These are phyloP conservation scores for Poeciliopsis infans DNA, from an alignment of 2,797 vertebrate genomes.

Conservation along the genomic window DNA sequence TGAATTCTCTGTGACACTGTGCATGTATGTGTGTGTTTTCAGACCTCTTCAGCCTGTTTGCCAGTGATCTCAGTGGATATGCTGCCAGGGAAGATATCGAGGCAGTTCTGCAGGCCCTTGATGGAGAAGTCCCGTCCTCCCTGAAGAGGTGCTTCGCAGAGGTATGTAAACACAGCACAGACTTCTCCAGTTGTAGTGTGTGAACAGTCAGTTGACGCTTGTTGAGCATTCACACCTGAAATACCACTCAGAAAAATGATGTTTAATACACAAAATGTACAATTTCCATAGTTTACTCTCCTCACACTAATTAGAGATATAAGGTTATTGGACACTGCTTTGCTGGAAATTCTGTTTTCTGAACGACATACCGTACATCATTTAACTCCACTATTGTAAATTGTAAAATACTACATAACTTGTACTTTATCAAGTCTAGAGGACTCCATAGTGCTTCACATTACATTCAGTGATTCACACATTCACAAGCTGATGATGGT, in stretches of 20 bases:
- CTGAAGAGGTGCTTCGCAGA: constrained; percentile 94
- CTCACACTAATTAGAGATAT: not conserved
- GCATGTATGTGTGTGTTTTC: constrained; percentile 15
- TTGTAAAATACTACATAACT: no score
- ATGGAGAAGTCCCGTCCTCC: constrained; percentile 92
- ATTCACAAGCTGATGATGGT: no score
- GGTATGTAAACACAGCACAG: constrained; percentile 75
- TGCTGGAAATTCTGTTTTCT: not conserved
- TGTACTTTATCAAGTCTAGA: no score
- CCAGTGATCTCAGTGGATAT: constrained; percentile 92
- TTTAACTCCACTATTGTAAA: no score
- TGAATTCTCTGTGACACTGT: constrained; percentile 8
- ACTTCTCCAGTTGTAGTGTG: not conserved
- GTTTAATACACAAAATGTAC: not conserved
- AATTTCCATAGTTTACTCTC: not conserved
- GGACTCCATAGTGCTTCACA: no score
- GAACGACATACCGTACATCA: not conserved
- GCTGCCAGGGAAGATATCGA: constrained; percentile 96
- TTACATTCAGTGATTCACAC: no score
- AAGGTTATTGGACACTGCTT: not conserved
- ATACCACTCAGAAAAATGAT: not conserved
- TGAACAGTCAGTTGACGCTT: not conserved
- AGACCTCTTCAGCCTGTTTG: constrained; percentile 99
- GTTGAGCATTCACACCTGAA: not conserved
- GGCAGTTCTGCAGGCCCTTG: constrained; percentile 90